A percentile compares a stretch with the other conserved stretches of the same genome.
These are phyloP conservation scores for Nilaparvata lugens DNA, from an alignment of 1,140 invertebrate genomes.

Conservation along the genomic window DNA sequence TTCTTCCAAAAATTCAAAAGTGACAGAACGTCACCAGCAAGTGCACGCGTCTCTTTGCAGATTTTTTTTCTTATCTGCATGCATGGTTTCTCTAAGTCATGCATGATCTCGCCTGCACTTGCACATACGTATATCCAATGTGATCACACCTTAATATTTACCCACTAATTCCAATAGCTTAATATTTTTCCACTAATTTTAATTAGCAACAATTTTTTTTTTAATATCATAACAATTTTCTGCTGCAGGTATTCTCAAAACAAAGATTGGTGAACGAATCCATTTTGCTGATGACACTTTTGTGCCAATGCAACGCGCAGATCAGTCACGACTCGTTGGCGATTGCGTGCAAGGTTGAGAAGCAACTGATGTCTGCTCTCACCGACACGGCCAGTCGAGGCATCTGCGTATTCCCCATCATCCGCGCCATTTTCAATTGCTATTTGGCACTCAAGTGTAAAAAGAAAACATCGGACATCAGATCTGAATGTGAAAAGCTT, in stretches of 20 bases:
- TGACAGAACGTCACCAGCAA: no score
- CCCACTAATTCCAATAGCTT: not conserved
- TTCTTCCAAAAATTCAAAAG: no score
- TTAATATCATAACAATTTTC: not conserved
- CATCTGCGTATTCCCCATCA: conserved; percentile 42
- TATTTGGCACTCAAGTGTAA: conserved; percentile 7
- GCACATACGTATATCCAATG: no score
- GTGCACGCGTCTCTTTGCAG: no score
- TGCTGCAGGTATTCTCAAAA: conserved; percentile 30
- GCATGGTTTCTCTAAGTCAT: no score
- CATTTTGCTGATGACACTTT: conserved; percentile 45
- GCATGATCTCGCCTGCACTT: no score
- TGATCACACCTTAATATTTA: no score
- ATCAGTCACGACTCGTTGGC: conserved; percentile 11
- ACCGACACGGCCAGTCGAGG: conserved; percentile 33
- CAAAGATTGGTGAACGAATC: conserved; percentile 43
- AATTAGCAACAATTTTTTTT: not conserved
- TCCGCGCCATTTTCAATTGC: conserved; percentile 41
- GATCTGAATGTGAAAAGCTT: not conserved
- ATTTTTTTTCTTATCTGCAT: no score
- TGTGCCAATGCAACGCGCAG: conserved; percentile 49
- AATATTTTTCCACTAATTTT: not conserved
- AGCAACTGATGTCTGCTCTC: not conserved
- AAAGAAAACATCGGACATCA: not conserved
- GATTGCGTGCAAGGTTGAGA: not conserved